Evolutionary conservation across 2,113 vertebrate genomes (phyloP).

Genomic region (Pholis gunnellus): DNA sequence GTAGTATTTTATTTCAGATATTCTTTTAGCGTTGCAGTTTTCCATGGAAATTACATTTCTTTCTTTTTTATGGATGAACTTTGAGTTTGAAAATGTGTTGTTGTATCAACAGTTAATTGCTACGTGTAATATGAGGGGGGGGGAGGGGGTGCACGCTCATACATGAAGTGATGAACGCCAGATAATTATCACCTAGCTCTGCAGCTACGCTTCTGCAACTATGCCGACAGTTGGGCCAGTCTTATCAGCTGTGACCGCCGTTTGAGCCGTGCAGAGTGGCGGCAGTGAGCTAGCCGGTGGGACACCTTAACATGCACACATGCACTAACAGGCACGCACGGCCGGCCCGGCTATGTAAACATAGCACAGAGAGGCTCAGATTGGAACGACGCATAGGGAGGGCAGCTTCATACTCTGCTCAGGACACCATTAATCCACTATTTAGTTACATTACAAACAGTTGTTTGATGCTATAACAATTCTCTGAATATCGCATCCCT

Average conservation of each 20-base stretch:
- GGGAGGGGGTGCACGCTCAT: no score
- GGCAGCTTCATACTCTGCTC: neutral
- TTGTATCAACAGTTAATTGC: neutral
- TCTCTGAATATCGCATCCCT: neutral
- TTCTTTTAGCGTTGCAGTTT: neutral
- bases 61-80: neutral
- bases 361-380: no score
- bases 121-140: neutral
- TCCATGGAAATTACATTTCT: neutral
- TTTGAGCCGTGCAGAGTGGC: no score
- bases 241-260: no score
- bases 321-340: no score
- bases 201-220: neutral
- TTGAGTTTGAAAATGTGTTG: neutral
- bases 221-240: no score
- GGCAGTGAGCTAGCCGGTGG: no score
- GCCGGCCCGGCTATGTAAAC: no score
- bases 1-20: neutral
- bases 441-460: neutral
- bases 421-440: neutral
- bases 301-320: no score
- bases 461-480: neutral
- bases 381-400: no score
- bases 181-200: neutral
- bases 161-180: neutral